Base-by-base conservation (phyloP, 2,797 vertebrate species). In the Pantherophis vulpinus region DNA sequence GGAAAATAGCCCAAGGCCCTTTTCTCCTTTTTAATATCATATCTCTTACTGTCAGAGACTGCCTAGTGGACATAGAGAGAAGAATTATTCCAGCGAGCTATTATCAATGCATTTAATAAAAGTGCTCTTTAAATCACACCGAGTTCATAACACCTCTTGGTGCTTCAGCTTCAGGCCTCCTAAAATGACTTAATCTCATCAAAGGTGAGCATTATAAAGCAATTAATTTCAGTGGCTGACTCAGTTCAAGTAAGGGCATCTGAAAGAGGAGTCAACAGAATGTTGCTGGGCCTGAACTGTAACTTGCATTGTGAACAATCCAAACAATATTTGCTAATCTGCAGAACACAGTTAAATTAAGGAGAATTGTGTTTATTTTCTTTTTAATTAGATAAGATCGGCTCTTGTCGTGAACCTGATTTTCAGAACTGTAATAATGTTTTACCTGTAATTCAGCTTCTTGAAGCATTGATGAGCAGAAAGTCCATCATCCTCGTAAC, bases 381-480 rank as follows among this genome's bases (percentile, higher is more conserved):
- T 94, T 96, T 93, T 95, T 37, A 79, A 91, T 51, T 32, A 93
- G 91, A 94, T 94, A 95, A 87, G 86, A 70, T 92, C 51, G 94
- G 90, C 91, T 94, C 91, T 94, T 95, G n/a, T 92, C 90, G 55
- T 89, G 90, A 94, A 90, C 42, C 79, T 91, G 95, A 32, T 59
- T 74, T 94, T 94, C 61, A 92, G 7, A 94, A 94, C 92, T 90
- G 91, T 91, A 93, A 91, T 94, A 51, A 66, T 86, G 32, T 93
- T 95, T 94, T 94, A 95, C 96, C 92, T 96, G 83, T 93, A 92
- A 91, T 96, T 94, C 96, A 95, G 95, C 83, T 94, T 23, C 95
- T 94, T 96, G 93, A 94, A 96, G 92, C 95, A 91, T 4, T 90
- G 94, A 89, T 93, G 10, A 13, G 91, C 94, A 93, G 92, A 94